A percentile compares a stretch with the other conserved stretches of the same genome.
phyloP scores from a whole-genome alignment of 2,113 vertebrate species.

The Lepisosteus osseus region DNA sequence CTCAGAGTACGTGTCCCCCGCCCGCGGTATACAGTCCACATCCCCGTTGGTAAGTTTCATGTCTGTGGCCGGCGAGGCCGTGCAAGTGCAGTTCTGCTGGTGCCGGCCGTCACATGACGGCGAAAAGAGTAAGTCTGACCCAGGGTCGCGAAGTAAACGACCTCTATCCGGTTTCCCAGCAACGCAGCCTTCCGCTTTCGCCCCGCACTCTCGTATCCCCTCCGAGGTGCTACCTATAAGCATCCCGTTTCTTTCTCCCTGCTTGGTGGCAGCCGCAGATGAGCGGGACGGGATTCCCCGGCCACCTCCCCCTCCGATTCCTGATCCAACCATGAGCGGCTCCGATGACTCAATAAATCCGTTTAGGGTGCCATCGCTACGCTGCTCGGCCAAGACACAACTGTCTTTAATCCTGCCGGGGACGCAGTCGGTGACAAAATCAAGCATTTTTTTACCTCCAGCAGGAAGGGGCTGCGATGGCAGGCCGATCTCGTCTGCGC shows the following conservation, averaged over 20 bases:
- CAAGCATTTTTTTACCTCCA: conserved; percentile 27
- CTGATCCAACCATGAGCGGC: conserved; percentile 19
- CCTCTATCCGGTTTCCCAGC: not conserved
- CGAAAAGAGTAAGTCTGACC: not conserved
- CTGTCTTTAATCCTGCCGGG: conserved; percentile 21
- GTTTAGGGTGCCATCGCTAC: conserved; percentile 38
- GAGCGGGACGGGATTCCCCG: conserved; percentile 31
- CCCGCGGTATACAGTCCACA: not conserved
- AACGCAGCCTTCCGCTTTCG: conserved; percentile 1
- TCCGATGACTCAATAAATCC: conserved; percentile 51
- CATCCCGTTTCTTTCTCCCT: conserved; percentile 32
- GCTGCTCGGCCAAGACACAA: conserved; percentile 30
- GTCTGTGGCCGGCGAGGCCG: not conserved
- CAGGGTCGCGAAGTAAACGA: not conserved
- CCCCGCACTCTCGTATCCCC: not conserved
- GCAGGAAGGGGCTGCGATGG: not conserved
- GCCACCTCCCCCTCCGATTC: conserved; percentile 20
- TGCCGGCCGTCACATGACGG: conserved; percentile 10
- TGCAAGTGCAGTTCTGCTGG: conserved; percentile 26
- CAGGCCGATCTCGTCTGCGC: not conserved
- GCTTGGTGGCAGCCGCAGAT: conserved; percentile 20
- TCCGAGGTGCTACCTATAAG: conserved; percentile 22
- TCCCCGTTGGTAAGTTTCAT: conserved; percentile 30
- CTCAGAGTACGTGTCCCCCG: not conserved
- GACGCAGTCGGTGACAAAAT: conserved; percentile 30